Conservation (phyloP, 2,888 invertebrate species). For the Leucophenga montana region DNA sequence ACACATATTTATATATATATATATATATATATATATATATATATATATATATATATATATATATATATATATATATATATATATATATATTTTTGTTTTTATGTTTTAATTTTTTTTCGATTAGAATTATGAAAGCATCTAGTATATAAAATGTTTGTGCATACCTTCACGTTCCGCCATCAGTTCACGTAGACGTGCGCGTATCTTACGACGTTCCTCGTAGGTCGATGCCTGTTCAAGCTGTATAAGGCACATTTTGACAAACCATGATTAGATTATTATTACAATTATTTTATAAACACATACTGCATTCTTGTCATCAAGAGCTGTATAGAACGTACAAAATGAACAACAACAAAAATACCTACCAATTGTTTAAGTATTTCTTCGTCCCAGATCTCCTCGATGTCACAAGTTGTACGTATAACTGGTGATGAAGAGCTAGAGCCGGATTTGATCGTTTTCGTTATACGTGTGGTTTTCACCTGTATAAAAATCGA, state of each 20-base stretch:
- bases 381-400: constrained; percentile 85
- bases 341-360: background rate
- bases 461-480: constrained; percentile 73
- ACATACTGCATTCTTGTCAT: too few relatives aligned
- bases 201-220: constrained; percentile 88
- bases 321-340: too few relatives aligned
- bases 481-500: constrained; percentile 73
- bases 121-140: background rate
- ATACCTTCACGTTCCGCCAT: constrained; percentile 92
- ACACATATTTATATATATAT: background rate
- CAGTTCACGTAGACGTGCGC: constrained; percentile 86
- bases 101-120: background rate
- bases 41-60: background rate
- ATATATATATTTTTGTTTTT: background rate
- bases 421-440: constrained; percentile 74
- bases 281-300: too few relatives aligned
- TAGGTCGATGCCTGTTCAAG: constrained; percentile 89
- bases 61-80: background rate
- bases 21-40: background rate
- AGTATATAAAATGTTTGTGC: background rate
- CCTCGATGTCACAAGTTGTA: constrained; percentile 79
- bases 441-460: constrained; percentile 67
- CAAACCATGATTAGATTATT: too few relatives aligned
- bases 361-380: constrained; percentile 81
- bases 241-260: constrained; percentile 75